Base-by-base conservation (phyloP, 2,113 vertebrate species). In the Globicephala melas region DNA sequence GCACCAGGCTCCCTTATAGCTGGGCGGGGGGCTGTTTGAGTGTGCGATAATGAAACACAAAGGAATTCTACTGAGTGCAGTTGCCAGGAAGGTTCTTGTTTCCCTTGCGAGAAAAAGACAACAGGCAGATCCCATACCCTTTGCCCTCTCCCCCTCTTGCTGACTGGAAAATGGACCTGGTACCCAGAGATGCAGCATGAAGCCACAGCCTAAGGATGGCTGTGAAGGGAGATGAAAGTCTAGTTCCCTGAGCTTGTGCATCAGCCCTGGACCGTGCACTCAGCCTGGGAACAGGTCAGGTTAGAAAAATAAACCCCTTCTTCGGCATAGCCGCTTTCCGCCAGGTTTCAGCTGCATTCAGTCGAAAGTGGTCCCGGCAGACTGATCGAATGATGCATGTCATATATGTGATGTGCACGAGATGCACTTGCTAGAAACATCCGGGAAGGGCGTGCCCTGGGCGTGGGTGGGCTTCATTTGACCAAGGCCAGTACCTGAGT, bases 341-440 rank as follows among this genome's bases (percentile, higher is more conserved):
- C 31, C 25, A 17, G 50, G 53, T 25, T 31, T 10, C 26, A 10
- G 58, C 36, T 74, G 25, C 20, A 13, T 1, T 21, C 13, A 5
- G 50, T 26, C n/a, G 3, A 5, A 1, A 0, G 68, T 13, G 1
- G 23, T 15, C 41, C 65, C 47, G 18, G 71, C 5, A n/a, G 58
- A 2, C 0, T 0, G 23, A 8, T 5, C 8, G 26, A 23, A 31
- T 1, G 38, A 38, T 0, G 5, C 0, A 5, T 1, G 60, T 12
- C 12, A 1, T 5, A 11, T 1, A 1, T 18, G 3, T 17, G 50
- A 33, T 1, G 8, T 28, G 21, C 17, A 1, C 3, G 1, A 25
- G 1, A 6, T 1, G 11, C 11, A 26, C 1, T 9, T 33, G 14
- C 12, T 38, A 2, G 8, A 50, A 31, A 20, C 25, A 2, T 13